Evolutionary conservation across 2,888 invertebrate species (phyloP).

Genomic region (Pyrrhia umbra): DNA sequence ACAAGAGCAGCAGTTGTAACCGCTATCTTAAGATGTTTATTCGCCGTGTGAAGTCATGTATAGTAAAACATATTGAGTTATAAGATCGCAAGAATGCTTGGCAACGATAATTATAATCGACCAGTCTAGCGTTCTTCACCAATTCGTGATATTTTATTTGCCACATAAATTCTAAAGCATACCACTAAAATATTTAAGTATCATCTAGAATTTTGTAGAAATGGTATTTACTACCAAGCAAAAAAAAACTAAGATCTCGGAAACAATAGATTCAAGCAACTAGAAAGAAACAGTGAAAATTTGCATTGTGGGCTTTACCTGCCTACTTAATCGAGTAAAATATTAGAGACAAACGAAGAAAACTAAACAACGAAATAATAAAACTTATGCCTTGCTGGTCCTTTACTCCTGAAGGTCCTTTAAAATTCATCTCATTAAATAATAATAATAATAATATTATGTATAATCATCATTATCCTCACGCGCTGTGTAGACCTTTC

Average conservation of each 20-base stretch:
- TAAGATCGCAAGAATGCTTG: slow-evolving; percentile 46
- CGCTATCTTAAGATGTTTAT: slow-evolving; percentile 27
- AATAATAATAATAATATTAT: too few species aligned
- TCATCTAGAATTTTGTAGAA: not conserved
- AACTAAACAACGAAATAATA: slow-evolving; percentile 5
- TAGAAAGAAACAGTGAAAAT: slow-evolving; percentile 1
- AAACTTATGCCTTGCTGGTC: not conserved
- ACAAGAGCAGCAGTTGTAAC: slow-evolving; percentile 12
- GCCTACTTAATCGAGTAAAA: too few species aligned
- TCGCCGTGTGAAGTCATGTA: slow-evolving; percentile 40
- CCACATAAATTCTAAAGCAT: slow-evolving; percentile 5
- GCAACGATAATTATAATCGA: slow-evolving; percentile 45
- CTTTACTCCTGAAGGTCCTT: not conserved
- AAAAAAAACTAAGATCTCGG: too few species aligned
- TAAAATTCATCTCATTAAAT: not conserved
- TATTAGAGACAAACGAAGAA: too few species aligned
- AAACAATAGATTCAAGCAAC: slow-evolving; percentile 28
- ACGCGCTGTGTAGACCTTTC: too few species aligned
- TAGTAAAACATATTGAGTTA: slow-evolving; percentile 42
- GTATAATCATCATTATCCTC: too few species aligned
- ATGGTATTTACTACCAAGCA: too few species aligned
- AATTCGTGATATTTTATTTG: slow-evolving; percentile 27
- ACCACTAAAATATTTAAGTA: slow-evolving; percentile 9
- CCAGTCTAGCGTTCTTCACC: slow-evolving; percentile 29
- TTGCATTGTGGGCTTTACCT: too few species aligned